Base-by-base conservation (phyloP, 2,888 invertebrate species). In the Apodemia mormo region DNA sequence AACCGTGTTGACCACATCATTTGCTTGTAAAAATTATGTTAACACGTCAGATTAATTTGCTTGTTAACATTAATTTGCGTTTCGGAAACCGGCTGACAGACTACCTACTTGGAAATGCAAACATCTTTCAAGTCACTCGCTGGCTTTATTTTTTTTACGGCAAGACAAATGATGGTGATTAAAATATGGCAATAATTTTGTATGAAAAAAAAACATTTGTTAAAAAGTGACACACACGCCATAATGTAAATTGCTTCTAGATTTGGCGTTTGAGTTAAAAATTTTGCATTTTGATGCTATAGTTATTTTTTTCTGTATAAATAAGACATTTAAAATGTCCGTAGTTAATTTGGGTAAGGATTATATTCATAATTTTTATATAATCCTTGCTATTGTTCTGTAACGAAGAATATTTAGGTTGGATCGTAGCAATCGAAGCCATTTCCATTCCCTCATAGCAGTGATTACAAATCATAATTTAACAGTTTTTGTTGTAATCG, bases 141-240 rank as follows among this genome's bases (percentile, higher is more conserved):
- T 49, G 49, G 2, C 14, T 58, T 58, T 40, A 5, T 2, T 43
- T 65, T 69, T 67, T 66, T 66, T 56, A 10, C 14, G 2, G 49
- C 33, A 61, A 61, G 30, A 61, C 61, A 61, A 14, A 14, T 37
- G 29, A 49, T 33, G 9, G 22, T 29, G 30, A 37, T 67, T 43
- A 45, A 22, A 64, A 64, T 68, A 65, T 77, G 76, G 86, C 82
- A 87, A 87, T 85, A 84, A 77, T 69, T 73, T 67, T 2, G 40
- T 67, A 68, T 72, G 76, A 77, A 88, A 88, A 89, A 86, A 86
- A 85, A 80, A 81, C 80, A 82, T 81, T 76, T 75, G 73, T 78
- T 78, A 80, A 88, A 90, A 92, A 92, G 88, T 93, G 92, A 92
- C 92, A 93, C 92, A 93, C 93, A 93, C 93, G 92, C 93, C 92